Evolutionary conservation across 1,140 invertebrate species (phyloP).

Genomic region (Hypothenemus hampei): DNA sequence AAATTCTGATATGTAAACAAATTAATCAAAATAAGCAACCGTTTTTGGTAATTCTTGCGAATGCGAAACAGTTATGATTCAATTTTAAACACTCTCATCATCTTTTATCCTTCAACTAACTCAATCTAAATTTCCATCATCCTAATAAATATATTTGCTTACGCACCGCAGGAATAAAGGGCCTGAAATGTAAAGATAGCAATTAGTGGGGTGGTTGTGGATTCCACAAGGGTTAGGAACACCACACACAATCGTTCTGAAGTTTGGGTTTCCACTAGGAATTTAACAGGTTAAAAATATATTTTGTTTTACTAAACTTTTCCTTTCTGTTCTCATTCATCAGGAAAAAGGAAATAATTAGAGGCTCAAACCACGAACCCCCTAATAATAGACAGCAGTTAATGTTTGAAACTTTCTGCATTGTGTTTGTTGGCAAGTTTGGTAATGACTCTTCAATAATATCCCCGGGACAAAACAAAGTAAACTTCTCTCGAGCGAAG

Average conservation of each 20-base stretch:
- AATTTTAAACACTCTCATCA: background rate
- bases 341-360: too few relatives aligned
- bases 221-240: too few relatives aligned
- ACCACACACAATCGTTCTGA: too few relatives aligned
- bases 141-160: conserved; percentile 7
- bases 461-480: background rate
- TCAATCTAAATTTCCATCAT: background rate
- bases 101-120: background rate
- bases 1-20: too few relatives aligned
- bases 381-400: too few relatives aligned
- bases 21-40: background rate
- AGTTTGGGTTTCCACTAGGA: too few relatives aligned
- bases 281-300: too few relatives aligned
- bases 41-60: too few relatives aligned
- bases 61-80: too few relatives aligned
- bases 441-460: background rate
- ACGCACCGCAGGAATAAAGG: conserved; percentile 4
- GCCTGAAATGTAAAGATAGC: background rate
- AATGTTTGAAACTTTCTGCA: background rate
- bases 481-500: background rate
- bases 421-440: background rate
- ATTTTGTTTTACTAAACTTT: too few relatives aligned
- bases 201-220: conserved; percentile 2
- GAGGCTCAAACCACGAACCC: too few relatives aligned
- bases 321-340: too few relatives aligned